Evolutionary conservation across 2,888 invertebrate species (phyloP).

Genomic region (Epinotia bilunana): DNA sequence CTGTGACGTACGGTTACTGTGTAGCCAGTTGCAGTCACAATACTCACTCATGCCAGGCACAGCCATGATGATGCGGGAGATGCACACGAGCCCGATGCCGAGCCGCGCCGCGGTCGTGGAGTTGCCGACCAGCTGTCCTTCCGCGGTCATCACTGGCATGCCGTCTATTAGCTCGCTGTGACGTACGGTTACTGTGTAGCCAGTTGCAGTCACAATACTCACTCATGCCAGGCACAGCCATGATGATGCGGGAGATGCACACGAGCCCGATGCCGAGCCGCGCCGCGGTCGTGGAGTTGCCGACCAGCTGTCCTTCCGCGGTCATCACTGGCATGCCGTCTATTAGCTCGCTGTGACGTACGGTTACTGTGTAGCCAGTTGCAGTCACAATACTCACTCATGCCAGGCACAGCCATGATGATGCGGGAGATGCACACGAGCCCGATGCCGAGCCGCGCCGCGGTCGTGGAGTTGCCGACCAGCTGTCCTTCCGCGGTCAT

Average conservation of each 20-base stretch:
- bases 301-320: slow-evolving; percentile 88
- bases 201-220: slow-evolving; percentile 60
- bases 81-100: slow-evolving; percentile 94
- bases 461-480: slow-evolving; percentile 86
- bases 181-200: too few relatives aligned
- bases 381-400: slow-evolving; percentile 87
- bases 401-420: slow-evolving; percentile 97
- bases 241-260: slow-evolving; percentile 93
- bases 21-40: slow-evolving; percentile 5
- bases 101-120: slow-evolving; percentile 89
- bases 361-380: neutral
- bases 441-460: slow-evolving; percentile 93
- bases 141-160: slow-evolving; percentile 91
- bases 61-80: slow-evolving; percentile 97
- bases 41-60: slow-evolving; percentile 96
- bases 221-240: slow-evolving; percentile 99
- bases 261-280: slow-evolving; percentile 94
- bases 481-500: slow-evolving; percentile 90
- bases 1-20: slow-evolving; percentile 68
- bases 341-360: slow-evolving; percentile 86
- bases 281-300: slow-evolving; percentile 88
- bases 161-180: slow-evolving; percentile 80
- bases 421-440: slow-evolving; percentile 95
- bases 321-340: slow-evolving; percentile 94
- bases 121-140: slow-evolving; percentile 88